Percentiles rank a stretch among this genome's conserved stretches.
Conservation (phyloP, 2,888 invertebrate species). For the Platerodrilus igneus region DNA sequence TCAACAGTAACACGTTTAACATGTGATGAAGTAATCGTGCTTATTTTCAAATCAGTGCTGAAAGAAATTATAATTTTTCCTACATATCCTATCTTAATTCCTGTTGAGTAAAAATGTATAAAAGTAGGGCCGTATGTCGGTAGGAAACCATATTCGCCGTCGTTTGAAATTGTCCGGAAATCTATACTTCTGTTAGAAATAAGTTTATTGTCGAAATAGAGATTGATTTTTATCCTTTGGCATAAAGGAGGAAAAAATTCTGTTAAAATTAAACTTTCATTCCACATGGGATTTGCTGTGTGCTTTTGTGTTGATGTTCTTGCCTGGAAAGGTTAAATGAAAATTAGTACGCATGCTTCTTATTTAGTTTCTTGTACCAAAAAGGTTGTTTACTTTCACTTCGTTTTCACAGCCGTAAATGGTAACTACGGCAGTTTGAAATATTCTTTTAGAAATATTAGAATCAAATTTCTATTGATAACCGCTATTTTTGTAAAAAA, state of each 20-base stretch:
- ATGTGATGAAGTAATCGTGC: slow-evolving; percentile 48
- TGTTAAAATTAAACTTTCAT: slow-evolving; percentile 70
- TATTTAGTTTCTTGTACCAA: slow-evolving; percentile 2
- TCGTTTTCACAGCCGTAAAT: neutral
- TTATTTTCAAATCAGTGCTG: slow-evolving; percentile 61
- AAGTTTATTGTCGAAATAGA: slow-evolving; percentile 36
- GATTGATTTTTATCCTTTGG: slow-evolving; percentile 65
- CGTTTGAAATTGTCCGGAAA: slow-evolving; percentile 56
- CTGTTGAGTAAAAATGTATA: slow-evolving; percentile 67
- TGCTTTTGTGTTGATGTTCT: slow-evolving; percentile 61
- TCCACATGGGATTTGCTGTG: slow-evolving; percentile 65
- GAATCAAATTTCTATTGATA: too few relatives aligned
- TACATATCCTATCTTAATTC: slow-evolving; percentile 58
- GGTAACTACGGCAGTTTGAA: neutral
- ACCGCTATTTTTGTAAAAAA: too few relatives aligned
- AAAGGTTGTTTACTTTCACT: neutral
- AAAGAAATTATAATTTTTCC: slow-evolving; percentile 72
- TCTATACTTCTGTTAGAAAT: slow-evolving; percentile 56
- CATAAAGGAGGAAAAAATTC: slow-evolving; percentile 81
- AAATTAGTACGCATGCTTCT: slow-evolving; percentile 6
- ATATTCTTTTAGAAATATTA: too few relatives aligned
- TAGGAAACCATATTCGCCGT: slow-evolving; percentile 63
- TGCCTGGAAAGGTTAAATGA: slow-evolving; percentile 35
- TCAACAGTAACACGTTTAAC: slow-evolving; percentile 26
- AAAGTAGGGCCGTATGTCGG: slow-evolving; percentile 82